phyloP scores from a whole-genome alignment of 2,797 vertebrate species.

The Melanotaenia pygmaea region DNA sequence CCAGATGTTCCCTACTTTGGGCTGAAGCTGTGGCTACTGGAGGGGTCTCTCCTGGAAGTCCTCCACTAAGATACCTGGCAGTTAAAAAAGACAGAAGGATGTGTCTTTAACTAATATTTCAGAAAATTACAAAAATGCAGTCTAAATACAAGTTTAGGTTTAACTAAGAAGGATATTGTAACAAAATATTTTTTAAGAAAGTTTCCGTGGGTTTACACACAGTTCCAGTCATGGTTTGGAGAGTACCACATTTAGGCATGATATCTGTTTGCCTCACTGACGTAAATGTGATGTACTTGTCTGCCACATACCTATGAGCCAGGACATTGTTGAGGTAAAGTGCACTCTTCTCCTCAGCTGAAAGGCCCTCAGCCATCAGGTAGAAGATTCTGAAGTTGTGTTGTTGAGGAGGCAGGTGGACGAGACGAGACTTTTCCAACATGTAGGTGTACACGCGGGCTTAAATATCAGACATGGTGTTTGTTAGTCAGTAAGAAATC shows the following conservation, averaged over 20 bases:
- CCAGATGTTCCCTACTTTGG: conserved; percentile 87
- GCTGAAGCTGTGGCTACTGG: conserved; percentile 73
- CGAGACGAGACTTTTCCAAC: conserved; percentile 92
- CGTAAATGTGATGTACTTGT: conserved; percentile 21
- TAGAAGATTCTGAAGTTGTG: conserved; percentile 92
- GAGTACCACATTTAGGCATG: not conserved
- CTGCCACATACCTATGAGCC: conserved; percentile 84
- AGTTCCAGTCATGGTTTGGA: not conserved
- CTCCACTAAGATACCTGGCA: conserved; percentile 86
- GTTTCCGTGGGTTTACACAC: not conserved
- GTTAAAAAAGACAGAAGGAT: conserved; percentile 3
- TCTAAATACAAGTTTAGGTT: not conserved
- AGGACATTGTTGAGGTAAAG: conserved; percentile 87
- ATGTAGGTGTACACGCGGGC: conserved; percentile 90
- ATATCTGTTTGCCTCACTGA: not conserved
- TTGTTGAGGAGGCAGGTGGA: conserved; percentile 84
- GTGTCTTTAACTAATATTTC: not conserved
- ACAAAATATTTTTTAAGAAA: not conserved
- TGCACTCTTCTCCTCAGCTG: conserved; percentile 88
- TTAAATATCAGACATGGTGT: conserved; percentile 62
- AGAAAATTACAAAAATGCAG: not conserved
- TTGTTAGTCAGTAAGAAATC: conserved; percentile 7
- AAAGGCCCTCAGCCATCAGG: conserved; percentile 91
- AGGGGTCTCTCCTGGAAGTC: conserved; percentile 66
- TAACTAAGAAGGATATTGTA: too few relatives aligned